Percentiles rank a stretch among this genome's conserved stretches.
phyloP scores from a whole-genome alignment of 2,888 invertebrate species.

The Tuta absoluta region DNA sequence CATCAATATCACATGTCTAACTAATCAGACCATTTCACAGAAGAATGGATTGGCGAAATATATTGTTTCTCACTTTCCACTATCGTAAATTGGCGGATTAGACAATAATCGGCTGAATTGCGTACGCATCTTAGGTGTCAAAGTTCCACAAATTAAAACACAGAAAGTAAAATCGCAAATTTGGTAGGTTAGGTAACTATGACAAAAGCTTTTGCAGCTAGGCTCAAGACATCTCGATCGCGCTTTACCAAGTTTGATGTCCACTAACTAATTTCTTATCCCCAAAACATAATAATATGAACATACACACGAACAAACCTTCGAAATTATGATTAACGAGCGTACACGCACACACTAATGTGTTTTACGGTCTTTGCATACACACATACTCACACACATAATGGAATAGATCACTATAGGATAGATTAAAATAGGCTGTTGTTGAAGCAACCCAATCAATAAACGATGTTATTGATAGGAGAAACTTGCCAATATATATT shows the following conservation, averaged over 20 bases:
- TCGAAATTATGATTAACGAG: constrained; percentile 82
- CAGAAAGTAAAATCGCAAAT: too few species aligned
- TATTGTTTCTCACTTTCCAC: too few species aligned
- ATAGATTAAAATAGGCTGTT: constrained; percentile 61
- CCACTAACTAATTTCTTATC: constrained; percentile 83
- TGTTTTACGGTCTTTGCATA: constrained; percentile 28
- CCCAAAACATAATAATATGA: constrained; percentile 81
- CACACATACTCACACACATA: constrained; percentile 53
- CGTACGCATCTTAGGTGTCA: too few species aligned
- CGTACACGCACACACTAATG: constrained; percentile 61
- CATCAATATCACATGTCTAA: too few species aligned
- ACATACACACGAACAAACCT: constrained; percentile 80
- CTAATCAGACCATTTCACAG: too few species aligned
- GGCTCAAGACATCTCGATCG: constrained; percentile 47
- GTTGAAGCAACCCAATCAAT: constrained; percentile 59
- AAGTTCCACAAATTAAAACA: too few species aligned
- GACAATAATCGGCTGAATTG: too few species aligned
- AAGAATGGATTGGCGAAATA: too few species aligned
- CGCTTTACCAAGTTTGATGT: constrained; percentile 73
- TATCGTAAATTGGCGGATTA: too few species aligned
- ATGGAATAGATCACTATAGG: constrained; percentile 73
- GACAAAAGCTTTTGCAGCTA: constrained; percentile 17
- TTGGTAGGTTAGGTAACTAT: too few species aligned
- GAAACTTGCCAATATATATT: constrained; percentile 27
- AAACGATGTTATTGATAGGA: constrained; percentile 48